phyloP scores from a whole-genome alignment of 2,797 vertebrate species.

The Platalea minor region DNA sequence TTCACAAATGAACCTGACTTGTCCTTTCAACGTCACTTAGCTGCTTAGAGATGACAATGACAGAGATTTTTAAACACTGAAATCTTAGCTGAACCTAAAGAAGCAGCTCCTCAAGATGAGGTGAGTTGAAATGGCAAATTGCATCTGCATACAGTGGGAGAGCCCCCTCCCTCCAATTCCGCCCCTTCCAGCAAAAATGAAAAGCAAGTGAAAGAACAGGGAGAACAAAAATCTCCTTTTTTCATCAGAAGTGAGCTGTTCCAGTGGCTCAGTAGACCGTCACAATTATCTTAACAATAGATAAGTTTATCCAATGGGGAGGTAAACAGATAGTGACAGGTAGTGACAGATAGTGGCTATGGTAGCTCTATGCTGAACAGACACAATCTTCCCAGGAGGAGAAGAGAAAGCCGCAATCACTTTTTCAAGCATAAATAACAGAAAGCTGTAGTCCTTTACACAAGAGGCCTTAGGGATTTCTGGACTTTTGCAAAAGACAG shows the following conservation, averaged over 20 bases:
- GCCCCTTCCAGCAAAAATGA: not conserved
- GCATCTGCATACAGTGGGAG: not conserved
- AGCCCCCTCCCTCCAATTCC: not conserved
- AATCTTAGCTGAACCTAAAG: not conserved
- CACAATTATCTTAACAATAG: not conserved
- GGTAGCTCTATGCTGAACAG: not conserved
- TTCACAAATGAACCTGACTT: not conserved
- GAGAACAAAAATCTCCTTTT: not conserved
- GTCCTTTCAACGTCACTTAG: not conserved
- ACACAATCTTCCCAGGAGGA: not conserved
- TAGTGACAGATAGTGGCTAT: not conserved
- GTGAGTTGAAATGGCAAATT: not conserved
- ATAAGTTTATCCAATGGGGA: not conserved
- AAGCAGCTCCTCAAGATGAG: not conserved
- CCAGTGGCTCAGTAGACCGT: not conserved
- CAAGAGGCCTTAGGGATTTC: not conserved
- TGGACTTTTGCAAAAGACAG: not conserved
- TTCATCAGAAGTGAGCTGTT: not conserved
- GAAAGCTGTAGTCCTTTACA: not conserved
- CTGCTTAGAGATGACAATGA: not conserved
- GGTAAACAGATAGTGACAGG: not conserved
- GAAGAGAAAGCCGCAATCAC: not conserved
- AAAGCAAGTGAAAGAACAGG: not conserved
- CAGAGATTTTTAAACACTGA: not conserved
- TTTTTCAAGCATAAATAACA: not conserved